These are phyloP conservation scores for Perognathus longimembris DNA, from an alignment of 2,113 vertebrate genomes.

Conservation along the genomic window DNA sequence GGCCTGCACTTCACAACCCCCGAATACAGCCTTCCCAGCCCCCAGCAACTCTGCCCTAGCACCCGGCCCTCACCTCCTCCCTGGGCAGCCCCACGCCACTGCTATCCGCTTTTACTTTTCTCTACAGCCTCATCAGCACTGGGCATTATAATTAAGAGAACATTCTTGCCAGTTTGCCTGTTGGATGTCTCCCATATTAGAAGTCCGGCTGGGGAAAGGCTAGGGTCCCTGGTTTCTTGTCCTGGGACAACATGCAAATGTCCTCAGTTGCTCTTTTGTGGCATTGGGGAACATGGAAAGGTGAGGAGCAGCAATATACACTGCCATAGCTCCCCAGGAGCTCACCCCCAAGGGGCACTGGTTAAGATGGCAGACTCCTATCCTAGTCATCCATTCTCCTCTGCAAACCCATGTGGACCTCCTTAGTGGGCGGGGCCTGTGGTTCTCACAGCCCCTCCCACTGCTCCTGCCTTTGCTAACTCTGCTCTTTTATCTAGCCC, in stretches of 20 bases:
- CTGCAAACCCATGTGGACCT: rapidly evolving
- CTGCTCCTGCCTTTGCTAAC: not conserved
- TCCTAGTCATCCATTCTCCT: not conserved
- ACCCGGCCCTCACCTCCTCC: too few relatives aligned
- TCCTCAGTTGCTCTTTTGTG: not conserved
- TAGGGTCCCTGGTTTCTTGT: not conserved
- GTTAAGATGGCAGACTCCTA: not conserved
- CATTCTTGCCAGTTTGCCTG: not conserved
- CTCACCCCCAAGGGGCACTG: too few relatives aligned
- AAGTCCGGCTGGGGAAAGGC: rapidly evolving
- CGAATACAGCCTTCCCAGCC: too few relatives aligned
- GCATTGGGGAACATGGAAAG: rapidly evolving
- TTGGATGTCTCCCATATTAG: not conserved
- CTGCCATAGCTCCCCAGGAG: rapidly evolving
- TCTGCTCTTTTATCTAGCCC: too few relatives aligned
- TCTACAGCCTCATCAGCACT: not conserved
- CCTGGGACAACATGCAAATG: not conserved
- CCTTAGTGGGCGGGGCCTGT: not conserved
- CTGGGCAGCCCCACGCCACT: too few relatives aligned
- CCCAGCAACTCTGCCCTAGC: too few relatives aligned
- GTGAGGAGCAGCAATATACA: too few relatives aligned
- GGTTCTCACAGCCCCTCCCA: too few relatives aligned
- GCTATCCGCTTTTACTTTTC: not conserved
- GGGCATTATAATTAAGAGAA: not conserved
- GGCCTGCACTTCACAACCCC: not conserved